phyloP scores from a whole-genome alignment of 1,140 invertebrate genomes.

The Protaetia brevitarsis region DNA sequence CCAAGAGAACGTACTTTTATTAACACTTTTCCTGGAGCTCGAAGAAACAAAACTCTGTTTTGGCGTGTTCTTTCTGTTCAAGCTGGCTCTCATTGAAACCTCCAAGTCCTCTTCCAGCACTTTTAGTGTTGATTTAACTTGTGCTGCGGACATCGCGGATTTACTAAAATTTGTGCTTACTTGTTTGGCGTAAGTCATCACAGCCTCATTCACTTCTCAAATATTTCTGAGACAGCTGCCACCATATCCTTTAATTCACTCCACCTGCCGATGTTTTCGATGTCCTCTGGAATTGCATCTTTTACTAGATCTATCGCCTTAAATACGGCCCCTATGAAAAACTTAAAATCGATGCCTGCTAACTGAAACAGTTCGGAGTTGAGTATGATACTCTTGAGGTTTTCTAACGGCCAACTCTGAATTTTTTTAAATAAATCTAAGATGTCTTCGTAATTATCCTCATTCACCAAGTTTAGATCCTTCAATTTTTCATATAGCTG shows the following conservation, averaged over 20 bases:
- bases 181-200: not conserved
- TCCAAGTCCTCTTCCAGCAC: not conserved
- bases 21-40: not conserved
- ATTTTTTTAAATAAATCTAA: not conserved
- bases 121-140: not conserved
- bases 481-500: not conserved
- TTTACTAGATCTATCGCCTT: not conserved
- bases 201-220: not conserved
- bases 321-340: not conserved
- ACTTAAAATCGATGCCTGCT: slow-evolving; percentile 1
- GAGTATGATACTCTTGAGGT: not conserved
- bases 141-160: not conserved
- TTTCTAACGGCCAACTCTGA: not conserved
- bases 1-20: too few relatives aligned
- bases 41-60: not conserved
- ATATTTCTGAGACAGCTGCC: not conserved
- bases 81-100: not conserved
- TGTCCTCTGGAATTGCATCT: not conserved
- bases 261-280: not conserved
- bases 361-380: not conserved
- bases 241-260: not conserved
- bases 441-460: not conserved
- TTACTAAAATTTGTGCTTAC: not conserved
- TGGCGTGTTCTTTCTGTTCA: not conserved
- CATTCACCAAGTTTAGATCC: not conserved